Conservation (phyloP, 2,888 invertebrate species). For the Drosophila hamatofila region DNA sequence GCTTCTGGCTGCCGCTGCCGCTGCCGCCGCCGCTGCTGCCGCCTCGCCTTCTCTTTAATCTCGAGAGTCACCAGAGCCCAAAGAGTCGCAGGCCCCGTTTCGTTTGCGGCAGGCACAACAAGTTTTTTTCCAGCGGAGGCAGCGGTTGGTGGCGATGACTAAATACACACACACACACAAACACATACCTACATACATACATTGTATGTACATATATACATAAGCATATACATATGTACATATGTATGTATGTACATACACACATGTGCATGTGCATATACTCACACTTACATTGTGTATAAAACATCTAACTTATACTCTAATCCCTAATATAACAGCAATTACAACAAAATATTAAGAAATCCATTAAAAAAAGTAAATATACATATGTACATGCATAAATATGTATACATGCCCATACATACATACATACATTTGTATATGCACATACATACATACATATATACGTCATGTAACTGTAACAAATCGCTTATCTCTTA, state of each 20-base stretch:
- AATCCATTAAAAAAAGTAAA: slow-evolving; percentile 30
- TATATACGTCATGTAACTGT: slow-evolving; percentile 42
- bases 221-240: background rate
- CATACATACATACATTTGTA: background rate
- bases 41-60: slow-evolving; percentile 55
- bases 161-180: slow-evolving; percentile 20
- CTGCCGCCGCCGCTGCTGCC: slow-evolving; percentile 7
- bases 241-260: background rate
- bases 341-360: slow-evolving; percentile 51
- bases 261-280: background rate
- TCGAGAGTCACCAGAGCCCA: slow-evolving; percentile 64
- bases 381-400: background rate
- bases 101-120: slow-evolving; percentile 68
- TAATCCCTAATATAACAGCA: slow-evolving; percentile 18
- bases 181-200: slow-evolving; percentile 3
- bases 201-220: background rate
- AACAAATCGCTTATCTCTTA: slow-evolving; percentile 53
- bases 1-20: slow-evolving; percentile 21
- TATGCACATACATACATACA: background rate
- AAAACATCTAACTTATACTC: slow-evolving; percentile 32
- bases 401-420: background rate
- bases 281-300: background rate
- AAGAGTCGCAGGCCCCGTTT: slow-evolving; percentile 73
- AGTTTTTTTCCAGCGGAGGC: slow-evolving; percentile 73
- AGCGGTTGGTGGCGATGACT: slow-evolving; percentile 39